Base-by-base conservation (phyloP, 1,140 invertebrate species). In the Ostrea denselamellosa region DNA sequence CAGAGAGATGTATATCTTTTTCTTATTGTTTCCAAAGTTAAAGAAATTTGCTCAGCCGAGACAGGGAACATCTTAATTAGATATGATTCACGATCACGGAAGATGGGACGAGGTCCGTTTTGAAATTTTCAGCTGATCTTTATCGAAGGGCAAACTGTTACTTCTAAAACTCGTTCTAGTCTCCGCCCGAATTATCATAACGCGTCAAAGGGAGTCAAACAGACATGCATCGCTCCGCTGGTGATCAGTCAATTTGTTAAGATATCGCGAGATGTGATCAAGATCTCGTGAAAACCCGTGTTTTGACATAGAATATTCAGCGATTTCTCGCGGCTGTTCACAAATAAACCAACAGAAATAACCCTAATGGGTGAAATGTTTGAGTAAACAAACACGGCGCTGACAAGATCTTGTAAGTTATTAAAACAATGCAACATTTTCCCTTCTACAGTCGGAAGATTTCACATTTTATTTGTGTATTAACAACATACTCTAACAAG, bases 251-350 rank as follows among this genome's bases (percentile, higher is more conserved):
- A 77, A 77, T 77, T 77, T 77, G 68, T 77, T 77, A 77, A 77
- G 68, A 77, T 77, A 77, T 77, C 68, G 68, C 82, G 82, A 52
- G 82, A 83, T 83, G 17, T 83, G 82, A 54, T 83, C 82, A 83
- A 83, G 52, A 83, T 83, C 82, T 83, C 82, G 82, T 83, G 82
- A 83, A 83, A 83, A 52, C 52, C 52, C 10, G 82, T 83, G 82
- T 77, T 83, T 53, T 54, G 52, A 83, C 82, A 83, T 83, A 83
- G 52, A 83, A 83, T 83, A 52, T 53, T 22, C n/a, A 34, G 82
- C 44, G 82, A 53, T 53, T 83, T 54, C 82, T 54, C 44, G 82
- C 52, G 82, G 82, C 82, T 52, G 52, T 83, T 77, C 68, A 77
- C 68, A 77, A 83, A 54, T 83, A 83, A 83, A 54, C 52, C 19